Evolutionary conservation across 2,113 vertebrate species (phyloP).

Genomic region (Lampris megalopsis): DNA sequence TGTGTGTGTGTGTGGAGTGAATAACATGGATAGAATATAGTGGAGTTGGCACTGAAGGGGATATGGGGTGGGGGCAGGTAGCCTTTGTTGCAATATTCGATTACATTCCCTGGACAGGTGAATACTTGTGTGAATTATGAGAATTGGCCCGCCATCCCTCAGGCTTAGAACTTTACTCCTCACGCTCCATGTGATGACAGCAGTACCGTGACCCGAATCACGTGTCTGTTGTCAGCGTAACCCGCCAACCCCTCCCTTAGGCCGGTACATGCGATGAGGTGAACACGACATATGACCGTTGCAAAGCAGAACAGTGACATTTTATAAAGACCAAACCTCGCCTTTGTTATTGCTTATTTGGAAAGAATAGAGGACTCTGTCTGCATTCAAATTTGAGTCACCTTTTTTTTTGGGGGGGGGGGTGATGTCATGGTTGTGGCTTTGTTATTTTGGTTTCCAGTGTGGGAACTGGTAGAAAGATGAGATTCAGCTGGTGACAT

Average conservation of each 20-base stretch:
- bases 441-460: neutral
- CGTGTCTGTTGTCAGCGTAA: conserved; percentile 16
- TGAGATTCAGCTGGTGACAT: neutral
- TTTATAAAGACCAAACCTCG: too few species aligned
- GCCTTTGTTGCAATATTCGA: conserved; percentile 46
- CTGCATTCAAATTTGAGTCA: neutral
- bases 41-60: neutral
- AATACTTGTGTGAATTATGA: conserved; percentile 40
- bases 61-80: neutral
- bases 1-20: conserved; percentile 16
- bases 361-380: neutral
- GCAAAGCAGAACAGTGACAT: too few species aligned
- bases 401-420: neutral
- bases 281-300: too few species aligned
- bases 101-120: conserved; percentile 19
- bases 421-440: conserved; percentile 2
- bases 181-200: neutral
- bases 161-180: conserved; percentile 33
- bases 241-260: neutral
- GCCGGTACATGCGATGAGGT: too few species aligned
- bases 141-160: conserved; percentile 38
- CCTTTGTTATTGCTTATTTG: too few species aligned
- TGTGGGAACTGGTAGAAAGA: neutral
- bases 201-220: conserved; percentile 29
- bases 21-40: neutral